Conservation (phyloP, 2,113 vertebrate species). For the Cricetomys ansorgei region DNA sequence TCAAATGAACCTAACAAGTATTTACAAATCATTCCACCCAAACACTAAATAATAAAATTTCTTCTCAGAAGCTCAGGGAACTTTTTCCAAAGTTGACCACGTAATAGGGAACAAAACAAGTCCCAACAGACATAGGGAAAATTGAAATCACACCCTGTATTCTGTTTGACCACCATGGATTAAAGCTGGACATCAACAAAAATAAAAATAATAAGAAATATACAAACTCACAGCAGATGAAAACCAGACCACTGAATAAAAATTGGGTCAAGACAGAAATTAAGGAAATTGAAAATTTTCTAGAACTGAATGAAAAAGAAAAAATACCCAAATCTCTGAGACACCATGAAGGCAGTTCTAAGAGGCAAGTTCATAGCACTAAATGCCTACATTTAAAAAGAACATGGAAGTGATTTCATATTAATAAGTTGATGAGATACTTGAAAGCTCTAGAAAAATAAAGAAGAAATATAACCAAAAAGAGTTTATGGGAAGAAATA, state of each 20-base stretch:
- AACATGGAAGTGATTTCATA: background rate
- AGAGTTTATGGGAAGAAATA: background rate
- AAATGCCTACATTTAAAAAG: background rate
- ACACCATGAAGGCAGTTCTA: background rate
- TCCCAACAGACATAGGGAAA: background rate
- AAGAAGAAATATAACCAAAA: background rate
- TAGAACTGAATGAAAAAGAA: background rate
- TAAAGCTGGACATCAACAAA: background rate
- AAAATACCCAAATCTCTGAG: background rate
- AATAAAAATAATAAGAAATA: background rate
- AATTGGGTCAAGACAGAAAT: background rate
- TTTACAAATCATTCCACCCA: background rate
- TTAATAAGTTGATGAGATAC: background rate
- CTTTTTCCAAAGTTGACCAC: background rate
- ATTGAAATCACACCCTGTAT: background rate
- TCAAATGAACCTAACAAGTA: background rate
- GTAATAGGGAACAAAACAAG: background rate
- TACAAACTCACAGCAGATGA: background rate
- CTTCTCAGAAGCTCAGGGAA: background rate
- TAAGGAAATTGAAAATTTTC: background rate
- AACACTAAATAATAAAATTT: background rate
- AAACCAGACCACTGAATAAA: background rate
- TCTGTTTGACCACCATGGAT: background rate
- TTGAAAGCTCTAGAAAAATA: background rate
- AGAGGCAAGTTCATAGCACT: background rate